phyloP scores from a whole-genome alignment of 2,797 vertebrate genomes.

The Poecilia gillii region DNA sequence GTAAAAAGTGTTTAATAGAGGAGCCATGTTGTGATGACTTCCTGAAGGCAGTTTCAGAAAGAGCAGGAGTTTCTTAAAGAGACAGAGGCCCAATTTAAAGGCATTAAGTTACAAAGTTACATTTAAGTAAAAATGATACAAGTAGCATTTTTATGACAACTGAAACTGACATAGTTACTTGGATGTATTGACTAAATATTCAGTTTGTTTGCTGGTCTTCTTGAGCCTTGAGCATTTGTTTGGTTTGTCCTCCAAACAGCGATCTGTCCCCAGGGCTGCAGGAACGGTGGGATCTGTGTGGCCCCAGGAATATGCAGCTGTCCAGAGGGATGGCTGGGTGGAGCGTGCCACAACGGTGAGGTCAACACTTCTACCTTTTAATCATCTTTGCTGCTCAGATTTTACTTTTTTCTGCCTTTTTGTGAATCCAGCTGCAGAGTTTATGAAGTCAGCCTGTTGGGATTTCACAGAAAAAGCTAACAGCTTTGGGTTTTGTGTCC shows the following conservation, averaged over 20 bases:
- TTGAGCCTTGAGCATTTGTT: constrained; percentile 5
- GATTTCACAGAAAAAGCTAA: constrained; percentile 2
- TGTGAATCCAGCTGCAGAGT: constrained; percentile 5
- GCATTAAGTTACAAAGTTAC: too few relatives aligned
- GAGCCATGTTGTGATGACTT: too few relatives aligned
- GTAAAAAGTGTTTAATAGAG: too few relatives aligned
- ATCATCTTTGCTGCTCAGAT: constrained; percentile 24
- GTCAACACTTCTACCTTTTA: not conserved
- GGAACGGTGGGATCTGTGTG: constrained; percentile 86
- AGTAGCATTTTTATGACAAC: too few relatives aligned
- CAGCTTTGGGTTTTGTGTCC: not conserved
- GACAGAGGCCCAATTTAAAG: too few relatives aligned
- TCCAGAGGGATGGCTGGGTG: constrained; percentile 86
- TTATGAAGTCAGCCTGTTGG: not conserved
- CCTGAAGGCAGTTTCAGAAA: too few relatives aligned
- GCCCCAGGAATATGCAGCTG: constrained; percentile 91
- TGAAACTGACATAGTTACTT: too few relatives aligned
- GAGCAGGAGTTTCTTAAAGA: too few relatives aligned
- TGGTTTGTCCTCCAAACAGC: constrained; percentile 67
- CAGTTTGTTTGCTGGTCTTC: not conserved
- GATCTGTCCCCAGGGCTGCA: constrained; percentile 87
- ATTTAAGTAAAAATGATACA: too few relatives aligned
- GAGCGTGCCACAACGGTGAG: constrained; percentile 87
- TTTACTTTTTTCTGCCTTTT: constrained; percentile 9
- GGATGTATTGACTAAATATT: not conserved